Base-by-base conservation (phyloP, 2,113 vertebrate species). In the Apaloderma vittatum region DNA sequence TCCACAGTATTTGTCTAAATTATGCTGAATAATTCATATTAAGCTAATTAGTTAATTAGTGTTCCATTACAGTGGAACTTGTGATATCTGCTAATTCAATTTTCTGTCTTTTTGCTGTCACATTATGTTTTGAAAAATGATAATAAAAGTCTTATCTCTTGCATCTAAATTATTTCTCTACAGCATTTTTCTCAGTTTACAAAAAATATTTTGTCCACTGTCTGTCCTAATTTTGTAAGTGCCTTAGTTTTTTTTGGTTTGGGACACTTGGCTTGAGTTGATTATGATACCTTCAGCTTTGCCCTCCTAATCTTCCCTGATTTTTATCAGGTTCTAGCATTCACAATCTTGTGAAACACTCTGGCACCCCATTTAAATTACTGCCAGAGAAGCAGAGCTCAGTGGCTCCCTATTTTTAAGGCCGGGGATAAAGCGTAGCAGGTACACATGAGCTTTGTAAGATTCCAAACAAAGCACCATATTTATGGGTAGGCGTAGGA, bases 21-120 rank as follows among this genome's bases (percentile, higher is more conserved):
- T 49, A 55, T 67, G 29, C 6, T 78, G 59, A 90, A 85, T 93
- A 88, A 90, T 90, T 93, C 37, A 96, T 71, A 5, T n/a, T 49
- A 9, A 95, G 57, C 1, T 85, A 86, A 77, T 76, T 54, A 63
- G 48, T 70, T 86, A 91, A 90, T 86, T 79, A 68, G 27, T 5
- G 23, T 77, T 94, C 27, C 6, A 36, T 73, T 91, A 45, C 68
- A 77, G 30, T 77, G n/a, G 32, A 70, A 62, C 15, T 52, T 87
- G 46, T 3, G 3, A 22, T 58, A 14, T 73, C 27, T 89, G 30
- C 62, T 45, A 92, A 40, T 86, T 29, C 65, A 19, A 15, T 27
- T 66, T 66, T 70, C 36, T 37, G 11, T 48, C 30, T 54, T 24
- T 15, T 10, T 91, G 59, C 8, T 87, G 18, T 46, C 19, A 32